Evolutionary conservation across 2,888 invertebrate species (phyloP), one percentile per base, ranked within the genome.

Genomic region (Ennomos fuscantarius): DNA sequence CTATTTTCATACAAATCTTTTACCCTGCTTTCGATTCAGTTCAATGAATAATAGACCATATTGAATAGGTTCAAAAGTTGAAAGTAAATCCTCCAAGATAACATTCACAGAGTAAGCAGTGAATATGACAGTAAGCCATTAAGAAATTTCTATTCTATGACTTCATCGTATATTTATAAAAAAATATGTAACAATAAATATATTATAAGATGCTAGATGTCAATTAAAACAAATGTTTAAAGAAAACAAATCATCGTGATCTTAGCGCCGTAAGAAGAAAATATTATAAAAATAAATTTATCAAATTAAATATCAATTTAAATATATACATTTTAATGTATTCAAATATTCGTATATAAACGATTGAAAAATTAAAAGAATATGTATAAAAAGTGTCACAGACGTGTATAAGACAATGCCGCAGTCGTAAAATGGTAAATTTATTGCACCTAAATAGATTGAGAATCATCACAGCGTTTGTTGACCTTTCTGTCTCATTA

Each of bases 251-350:
- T 37, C 37, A 62, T 55, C 49, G 57, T 55, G 43, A 45, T 48
- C 12, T 40, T 12, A 57, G 37, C 56, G 45, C 62, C 51, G 49
- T 52, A 50, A 45, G 55, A 44, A 60, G 45, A 54, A 24, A 40
- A 43, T 48, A 15, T 52, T 12, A 45, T 43, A 56, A 44, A 52
- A 57, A 45, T 55, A 57, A 48, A 58, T 62, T 63, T 60, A 63
- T 64, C 69, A 69, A 66, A 74, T 71, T 73, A 73, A 72, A 73
- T 65, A 66, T 64, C 69, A 52, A 75, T 73, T 65, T 55, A 60
- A 59, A 60, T 61, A 63, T 62, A 65, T 63, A 55, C 49, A 49
- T 50, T 39, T 55, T 58, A 60, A 56, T 42, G 61, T 59, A 68
- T 63, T 65, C 59, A 66, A 54, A 44, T 57, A 72, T 65, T 69